Percentiles rank a stretch among this genome's conserved stretches.
Conservation (phyloP, 2,888 invertebrate genomes). For the Pantelozetes paolii region DNA sequence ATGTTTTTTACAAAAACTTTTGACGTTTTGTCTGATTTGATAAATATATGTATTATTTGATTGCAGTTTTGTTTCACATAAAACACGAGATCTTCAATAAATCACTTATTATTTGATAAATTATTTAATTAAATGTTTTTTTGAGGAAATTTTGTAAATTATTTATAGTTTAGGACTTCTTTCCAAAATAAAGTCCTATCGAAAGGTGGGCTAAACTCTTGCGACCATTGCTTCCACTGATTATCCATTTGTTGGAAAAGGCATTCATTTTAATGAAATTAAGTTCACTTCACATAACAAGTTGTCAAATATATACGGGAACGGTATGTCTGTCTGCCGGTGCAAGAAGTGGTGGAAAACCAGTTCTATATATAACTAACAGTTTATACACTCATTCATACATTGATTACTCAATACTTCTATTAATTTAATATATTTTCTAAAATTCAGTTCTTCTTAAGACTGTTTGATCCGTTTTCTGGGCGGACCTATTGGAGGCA, state of each 20-base stretch:
- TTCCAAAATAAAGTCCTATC: conserved; percentile 13
- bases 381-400: conserved; percentile 2
- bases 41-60: conserved; percentile 30
- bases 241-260: conserved; percentile 13
- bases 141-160: conserved; percentile 32
- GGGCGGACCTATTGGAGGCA: conserved; percentile 96
- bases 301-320: neutral
- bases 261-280: conserved; percentile 8
- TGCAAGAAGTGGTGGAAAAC: conserved; percentile 10
- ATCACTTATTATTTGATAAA: conserved; percentile 1
- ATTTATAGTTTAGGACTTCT: conserved; percentile 6
- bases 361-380: conserved; percentile 18
- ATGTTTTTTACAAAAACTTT: conserved; percentile 29
- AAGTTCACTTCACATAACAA: conserved; percentile 20
- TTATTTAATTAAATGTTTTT: conserved; percentile 15
- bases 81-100: conserved; percentile 32
- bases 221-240: conserved; percentile 12
- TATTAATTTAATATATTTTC: neutral
- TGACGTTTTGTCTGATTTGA: conserved; percentile 25
- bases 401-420: conserved; percentile 10
- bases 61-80: conserved; percentile 32
- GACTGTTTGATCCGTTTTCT: conserved; percentile 80
- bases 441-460: conserved; percentile 45
- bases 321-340: neutral
- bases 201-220: conserved; percentile 26